These are phyloP conservation scores for Kuschelorhynchus macadamiae DNA, from an alignment of 2,888 invertebrate species.

Conservation along the genomic window DNA sequence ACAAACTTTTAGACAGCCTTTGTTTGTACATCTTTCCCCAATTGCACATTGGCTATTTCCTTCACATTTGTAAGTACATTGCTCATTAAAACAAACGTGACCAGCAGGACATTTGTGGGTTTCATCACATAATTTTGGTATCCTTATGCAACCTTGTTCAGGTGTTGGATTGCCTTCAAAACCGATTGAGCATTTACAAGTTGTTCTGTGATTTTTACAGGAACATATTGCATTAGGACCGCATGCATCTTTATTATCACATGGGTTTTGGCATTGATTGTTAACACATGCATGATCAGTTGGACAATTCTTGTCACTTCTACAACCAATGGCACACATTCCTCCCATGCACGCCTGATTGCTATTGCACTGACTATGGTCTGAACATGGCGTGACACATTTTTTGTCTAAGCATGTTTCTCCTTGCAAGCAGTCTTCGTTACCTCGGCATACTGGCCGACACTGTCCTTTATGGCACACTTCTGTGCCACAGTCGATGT, in stretches of 20 bases:
- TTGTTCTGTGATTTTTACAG: constrained; percentile 80
- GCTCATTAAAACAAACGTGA: constrained; percentile 83
- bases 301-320: constrained; percentile 86
- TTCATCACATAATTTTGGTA: constrained; percentile 79
- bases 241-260: constrained; percentile 81
- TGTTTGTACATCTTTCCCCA: constrained; percentile 86
- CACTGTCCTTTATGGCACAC: constrained; percentile 89
- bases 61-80: constrained; percentile 85
- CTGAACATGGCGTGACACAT: constrained; percentile 84
- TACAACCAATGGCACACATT: constrained; percentile 86
- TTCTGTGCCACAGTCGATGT: constrained; percentile 84
- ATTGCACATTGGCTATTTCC: constrained; percentile 83
- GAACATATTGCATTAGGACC: constrained; percentile 89
- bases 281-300: constrained; percentile 85
- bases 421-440: constrained; percentile 83
- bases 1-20: constrained; percentile 87
- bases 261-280: constrained; percentile 88
- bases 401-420: constrained; percentile 85
- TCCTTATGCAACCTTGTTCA: constrained; percentile 90
- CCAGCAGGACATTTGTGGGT: constrained; percentile 82
- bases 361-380: constrained; percentile 84
- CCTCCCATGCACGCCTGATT: constrained; percentile 87
- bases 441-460: constrained; percentile 83
- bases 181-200: constrained; percentile 86
- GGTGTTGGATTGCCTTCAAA: constrained; percentile 91